Evolutionary conservation across 2,113 vertebrate species (phyloP), one percentile per base, ranked within the genome.

Genomic region (Lipophrys pholis): DNA sequence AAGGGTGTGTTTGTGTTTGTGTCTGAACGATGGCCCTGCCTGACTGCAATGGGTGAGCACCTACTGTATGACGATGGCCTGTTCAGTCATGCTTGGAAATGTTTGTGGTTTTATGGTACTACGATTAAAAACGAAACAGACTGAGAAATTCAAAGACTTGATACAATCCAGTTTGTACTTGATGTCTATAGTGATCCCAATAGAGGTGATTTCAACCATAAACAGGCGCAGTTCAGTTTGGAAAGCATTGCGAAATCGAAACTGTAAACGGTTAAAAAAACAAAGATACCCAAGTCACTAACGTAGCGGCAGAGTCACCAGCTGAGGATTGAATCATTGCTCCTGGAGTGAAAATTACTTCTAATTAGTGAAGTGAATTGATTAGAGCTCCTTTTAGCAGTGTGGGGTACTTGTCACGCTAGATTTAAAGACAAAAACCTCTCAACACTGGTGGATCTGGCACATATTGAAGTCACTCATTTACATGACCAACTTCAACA

Each of bases 341-440:
- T 69, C 49, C 40, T 17, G 4, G 61, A 64, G 59, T 57, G 58
- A 7, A 66, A 76, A 84, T 67, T 63, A 54, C 60, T 68, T 16
- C 48, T 50, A 65, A 59, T 62, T 56, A 81, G 30, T 49, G 71
- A 17, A 55, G 54, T 15, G 52, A 73, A 83, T 76, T 76, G 68
- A 76, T 84, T 71, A 55, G 48, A 14, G 21, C 51, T 30, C 51
- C 55, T 78, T 64, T 64, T 68, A 45, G 16, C 38, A 39, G 36
- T 40, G 45, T 49, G 49, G 11, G 15, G 42, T 45, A 36, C 50
- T 65, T 51, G 72, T 75, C 57, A 73, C 8, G 51, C 48, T 49
- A 76, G 67, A 76, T 48, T 60, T 43, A 42, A 40, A 57, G 35
- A 11, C 17, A 6, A 53, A 17, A 57, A 48, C 15, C 21, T 1